Evolutionary conservation across 2,888 invertebrate species (phyloP), one percentile per base, ranked within the genome.

Genomic region (Chelonus formosanus): DNA sequence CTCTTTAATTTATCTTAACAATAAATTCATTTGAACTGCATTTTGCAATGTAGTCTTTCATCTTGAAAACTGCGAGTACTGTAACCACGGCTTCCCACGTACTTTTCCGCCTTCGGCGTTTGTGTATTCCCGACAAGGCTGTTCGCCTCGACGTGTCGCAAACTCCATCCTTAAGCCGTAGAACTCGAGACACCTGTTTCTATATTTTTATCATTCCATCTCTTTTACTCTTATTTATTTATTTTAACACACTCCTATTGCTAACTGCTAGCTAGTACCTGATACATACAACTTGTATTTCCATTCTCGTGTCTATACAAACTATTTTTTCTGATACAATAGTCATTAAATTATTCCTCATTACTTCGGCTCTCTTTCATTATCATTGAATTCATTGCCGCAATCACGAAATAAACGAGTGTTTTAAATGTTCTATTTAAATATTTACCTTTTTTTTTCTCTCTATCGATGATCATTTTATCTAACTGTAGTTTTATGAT

Each of bases 121-220:
- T 61, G 44, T 61, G 45, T 61, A 45, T 52, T 43, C 45, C 45
- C 53, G 53, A 61, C 53, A 61, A 61, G 61, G 53, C 61, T 61
- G 53, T 52, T 61, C 61, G 61, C 61, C 61, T 57, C 57, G 59
- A 47, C 50, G 48, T 65, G 59, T 66, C 56, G 65, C 60, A 61
- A 63, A 57, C 63, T 48, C 50, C 44, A 48, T 63, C 40, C 10
- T 36, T 61, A 34, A 56, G 61, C 54, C 65, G 31, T 45, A 54
- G 43, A 50, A 55, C 55, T 55, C 54, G 67, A 67, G 36, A 55
- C 61, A 57, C 58, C 62, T 67, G 62, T 69, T 62, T 69, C 50
- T 55, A 10, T 47, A 10, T 56, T 7, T 43, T 31, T 55, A 43
- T 59, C 10, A 35, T 61, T 52, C 52, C 59, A 34, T 65, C 47